Evolutionary conservation across 2,888 invertebrate species (phyloP).

Genomic region (Cheilosia soror): DNA sequence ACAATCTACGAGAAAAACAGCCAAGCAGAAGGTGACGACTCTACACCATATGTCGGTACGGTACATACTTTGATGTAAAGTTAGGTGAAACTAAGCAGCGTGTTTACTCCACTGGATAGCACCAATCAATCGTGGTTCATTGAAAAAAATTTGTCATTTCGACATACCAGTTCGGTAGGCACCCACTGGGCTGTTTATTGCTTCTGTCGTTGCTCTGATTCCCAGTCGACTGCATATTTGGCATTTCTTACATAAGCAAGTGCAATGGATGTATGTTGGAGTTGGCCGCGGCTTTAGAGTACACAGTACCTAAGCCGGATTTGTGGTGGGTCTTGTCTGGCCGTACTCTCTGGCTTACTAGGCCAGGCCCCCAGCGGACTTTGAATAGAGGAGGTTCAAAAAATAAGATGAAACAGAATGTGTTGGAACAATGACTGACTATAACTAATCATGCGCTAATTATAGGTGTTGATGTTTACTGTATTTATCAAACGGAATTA

Average conservation of each 20-base stretch:
- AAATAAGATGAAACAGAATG: slow-evolving; percentile 33
- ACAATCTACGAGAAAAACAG: slow-evolving; percentile 7
- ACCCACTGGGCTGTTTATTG: slow-evolving; percentile 62
- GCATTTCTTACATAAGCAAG: slow-evolving; percentile 63
- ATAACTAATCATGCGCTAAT: slow-evolving; percentile 60
- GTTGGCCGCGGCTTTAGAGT: slow-evolving; percentile 13
- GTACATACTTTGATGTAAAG: slow-evolving; percentile 41
- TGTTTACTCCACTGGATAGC: slow-evolving; percentile 34
- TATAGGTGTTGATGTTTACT: slow-evolving; percentile 36
- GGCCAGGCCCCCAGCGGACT: slow-evolving; percentile 49
- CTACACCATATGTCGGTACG: slow-evolving; percentile 33
- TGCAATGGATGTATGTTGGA: slow-evolving; percentile 33
- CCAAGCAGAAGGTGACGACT: slow-evolving; percentile 51
- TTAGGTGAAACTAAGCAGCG: slow-evolving; percentile 46
- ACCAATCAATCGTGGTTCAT: slow-evolving; percentile 60
- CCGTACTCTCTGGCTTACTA: slow-evolving; percentile 32
- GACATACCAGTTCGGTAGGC: slow-evolving; percentile 59
- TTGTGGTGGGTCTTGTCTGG: slow-evolving; percentile 19
- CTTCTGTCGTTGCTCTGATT: slow-evolving; percentile 42
- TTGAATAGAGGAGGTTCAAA: slow-evolving; percentile 22
- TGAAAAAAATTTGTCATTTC: slow-evolving; percentile 65
- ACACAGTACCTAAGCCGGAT: slow-evolving; percentile 17
- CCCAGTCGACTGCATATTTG: slow-evolving; percentile 36
- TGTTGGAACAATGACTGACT: slow-evolving; percentile 28
- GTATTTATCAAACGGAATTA: slow-evolving; percentile 17